Evolutionary conservation across 2,113 vertebrate species (phyloP), one percentile per base, ranked within the genome.

Genomic region (Phainopepla nitens): DNA sequence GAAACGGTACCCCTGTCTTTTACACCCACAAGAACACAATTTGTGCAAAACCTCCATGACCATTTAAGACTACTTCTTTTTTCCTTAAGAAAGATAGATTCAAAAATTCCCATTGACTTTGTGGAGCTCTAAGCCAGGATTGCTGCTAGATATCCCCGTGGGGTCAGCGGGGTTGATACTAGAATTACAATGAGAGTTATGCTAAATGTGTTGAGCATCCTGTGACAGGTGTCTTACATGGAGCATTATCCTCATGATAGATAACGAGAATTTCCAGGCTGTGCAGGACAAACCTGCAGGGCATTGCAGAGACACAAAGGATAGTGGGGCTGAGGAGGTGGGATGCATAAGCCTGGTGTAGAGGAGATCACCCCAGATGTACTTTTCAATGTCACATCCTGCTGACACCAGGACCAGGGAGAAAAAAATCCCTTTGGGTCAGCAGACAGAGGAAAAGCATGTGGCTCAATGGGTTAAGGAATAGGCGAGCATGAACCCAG

Each of bases 171-270:
- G 18, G 11, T 35, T 80, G 62, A 28, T 62, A 27, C 11, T 13
- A 61, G 54, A 82, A 69, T 70, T 80, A 57, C 22, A 6, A 0
- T 50, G 57, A 36, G 50, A 86, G 13, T 65, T 85, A 39, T 0
- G 1, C 18, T 49, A 49, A 65, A 69, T 27, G 23, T 0, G 0
- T 36, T 25, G 31, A 85, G 28, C 41, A 54, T 27, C 39, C 7
- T 3, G 7, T 10, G 41, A 47, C 35, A 35, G 14, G 29, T 0
- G 1, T 49, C 28, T 82, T 61, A 53, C 6, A 10, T 0, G 0
- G 28, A 18, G 8, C 23, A 15, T 57, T 13, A 45, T 22, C 8
- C 2, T 1, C 28, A 29, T 21, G 29, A 57, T 27, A 60, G 9
- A 21, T 9, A 70, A 39, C 1, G 3, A 60, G 18, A 10, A 19